phyloP scores from a whole-genome alignment of 2,113 vertebrate genomes.

The Takifugu flavidus region DNA sequence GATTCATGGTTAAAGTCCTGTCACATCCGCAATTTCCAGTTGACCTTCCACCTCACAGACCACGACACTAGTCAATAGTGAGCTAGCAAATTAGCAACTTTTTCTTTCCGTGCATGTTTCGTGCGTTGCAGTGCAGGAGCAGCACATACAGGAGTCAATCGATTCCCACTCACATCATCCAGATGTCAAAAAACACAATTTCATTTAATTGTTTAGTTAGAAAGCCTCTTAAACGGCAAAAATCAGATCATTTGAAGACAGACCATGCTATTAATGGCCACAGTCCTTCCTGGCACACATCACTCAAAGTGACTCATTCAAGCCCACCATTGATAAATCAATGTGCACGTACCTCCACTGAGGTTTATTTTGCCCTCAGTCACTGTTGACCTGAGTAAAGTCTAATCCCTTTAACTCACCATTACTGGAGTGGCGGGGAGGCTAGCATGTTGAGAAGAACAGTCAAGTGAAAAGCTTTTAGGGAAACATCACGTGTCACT shows the following conservation, averaged over 20 bases:
- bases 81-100: too few relatives aligned
- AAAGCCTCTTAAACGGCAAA: too few relatives aligned
- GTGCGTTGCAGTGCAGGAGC: too few relatives aligned
- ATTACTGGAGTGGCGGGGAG: slow-evolving; percentile 26
- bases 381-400: slow-evolving; percentile 45
- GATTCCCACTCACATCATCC: too few relatives aligned
- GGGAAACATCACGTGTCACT: slow-evolving; percentile 14
- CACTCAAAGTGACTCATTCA: slow-evolving; percentile 44
- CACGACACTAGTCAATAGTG: too few relatives aligned
- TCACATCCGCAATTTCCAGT: too few relatives aligned
- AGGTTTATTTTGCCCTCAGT: slow-evolving; percentile 42
- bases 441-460: slow-evolving; percentile 7
- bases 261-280: slow-evolving; percentile 35
- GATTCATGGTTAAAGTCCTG: neutral
- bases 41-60: too few relatives aligned
- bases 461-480: slow-evolving; percentile 27
- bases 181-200: too few relatives aligned
- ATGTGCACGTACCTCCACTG: slow-evolving; percentile 49
- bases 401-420: slow-evolving; percentile 42
- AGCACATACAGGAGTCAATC: too few relatives aligned
- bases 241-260: neutral
- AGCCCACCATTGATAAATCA: slow-evolving; percentile 39
- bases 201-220: too few relatives aligned
- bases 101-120: too few relatives aligned
- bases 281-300: slow-evolving; percentile 1